phyloP scores from a whole-genome alignment of 2,888 invertebrate species.

The Poecilobothrus nobilitatus region DNA sequence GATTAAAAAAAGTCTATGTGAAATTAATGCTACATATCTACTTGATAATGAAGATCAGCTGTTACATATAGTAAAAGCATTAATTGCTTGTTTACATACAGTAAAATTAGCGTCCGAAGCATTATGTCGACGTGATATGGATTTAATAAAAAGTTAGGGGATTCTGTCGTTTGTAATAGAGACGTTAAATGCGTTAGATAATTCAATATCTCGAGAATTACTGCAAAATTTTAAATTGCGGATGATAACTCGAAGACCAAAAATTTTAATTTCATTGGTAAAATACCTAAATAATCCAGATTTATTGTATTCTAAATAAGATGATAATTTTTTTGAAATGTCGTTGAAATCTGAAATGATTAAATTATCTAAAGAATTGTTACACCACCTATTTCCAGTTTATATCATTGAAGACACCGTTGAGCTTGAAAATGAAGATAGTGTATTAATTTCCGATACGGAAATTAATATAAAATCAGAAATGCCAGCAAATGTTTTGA shows the following conservation, averaged over 20 bases:
- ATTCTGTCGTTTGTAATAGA: conserved; percentile 12
- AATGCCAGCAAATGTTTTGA: conserved; percentile 11
- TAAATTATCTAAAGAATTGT: too few relatives aligned
- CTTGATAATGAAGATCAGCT: conserved; percentile 10
- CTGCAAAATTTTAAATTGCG: conserved; percentile 12
- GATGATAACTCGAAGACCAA: conserved; percentile 13
- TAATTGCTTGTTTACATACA: conserved; percentile 9
- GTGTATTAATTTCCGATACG: conserved; percentile 5
- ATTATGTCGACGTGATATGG: conserved; percentile 9
- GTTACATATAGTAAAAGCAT: conserved; percentile 9
- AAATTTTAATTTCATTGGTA: conserved; percentile 13
- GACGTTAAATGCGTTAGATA: conserved; percentile 13
- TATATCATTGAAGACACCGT: too few relatives aligned
- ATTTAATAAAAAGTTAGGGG: conserved; percentile 11
- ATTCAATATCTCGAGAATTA: conserved; percentile 13
- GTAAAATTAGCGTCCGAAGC: conserved; percentile 7
- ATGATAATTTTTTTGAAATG: too few relatives aligned
- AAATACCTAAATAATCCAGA: conserved; percentile 12
- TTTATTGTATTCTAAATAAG: neutral
- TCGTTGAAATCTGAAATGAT: too few relatives aligned
- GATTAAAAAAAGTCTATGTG: conserved; percentile 8
- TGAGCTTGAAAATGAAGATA: too few relatives aligned
- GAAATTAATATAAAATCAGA: conserved; percentile 7
- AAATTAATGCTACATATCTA: conserved; percentile 8
- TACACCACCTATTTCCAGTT: too few relatives aligned